Evolutionary conservation across 2,113 vertebrate species (phyloP).

Genomic region (Leptocoma aspasia): DNA sequence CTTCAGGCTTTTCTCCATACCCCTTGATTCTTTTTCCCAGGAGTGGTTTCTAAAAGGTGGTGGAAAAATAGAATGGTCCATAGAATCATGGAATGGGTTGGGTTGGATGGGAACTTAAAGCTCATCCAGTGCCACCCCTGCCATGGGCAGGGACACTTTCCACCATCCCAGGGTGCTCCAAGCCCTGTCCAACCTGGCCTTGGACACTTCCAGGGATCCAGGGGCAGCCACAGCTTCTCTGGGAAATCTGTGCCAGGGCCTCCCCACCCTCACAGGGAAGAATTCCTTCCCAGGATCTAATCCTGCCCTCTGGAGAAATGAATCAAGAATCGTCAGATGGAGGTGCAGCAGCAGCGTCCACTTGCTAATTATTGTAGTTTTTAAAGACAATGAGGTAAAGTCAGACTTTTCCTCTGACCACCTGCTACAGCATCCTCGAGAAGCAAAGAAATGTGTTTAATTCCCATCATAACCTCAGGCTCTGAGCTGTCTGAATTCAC

Average conservation of each 20-base stretch:
- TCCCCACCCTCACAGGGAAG: fast-evolving
- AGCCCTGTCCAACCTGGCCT: fast-evolving
- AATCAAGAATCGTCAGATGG: not conserved
- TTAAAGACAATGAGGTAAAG: not conserved
- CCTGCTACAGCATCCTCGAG: not conserved
- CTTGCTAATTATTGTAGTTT: not conserved
- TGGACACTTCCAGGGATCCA: not conserved
- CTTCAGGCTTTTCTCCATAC: not conserved
- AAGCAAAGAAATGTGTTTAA: not conserved
- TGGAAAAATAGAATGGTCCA: not conserved
- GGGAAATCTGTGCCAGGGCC: not conserved
- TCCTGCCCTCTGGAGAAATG: not conserved
- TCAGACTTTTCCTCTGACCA: not conserved
- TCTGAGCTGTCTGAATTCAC: not conserved
- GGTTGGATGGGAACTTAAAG: not conserved
- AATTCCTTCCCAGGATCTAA: not conserved
- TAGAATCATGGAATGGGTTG: not conserved
- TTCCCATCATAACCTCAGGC: not conserved
- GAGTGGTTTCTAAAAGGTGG: not conserved
- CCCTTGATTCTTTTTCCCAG: not conserved
- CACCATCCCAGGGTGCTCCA: fast-evolving
- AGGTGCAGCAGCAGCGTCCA: fast-evolving
- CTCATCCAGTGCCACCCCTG: fast-evolving
- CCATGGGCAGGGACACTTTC: not conserved
- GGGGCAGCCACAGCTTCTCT: not conserved